A percentile compares a stretch with the other conserved stretches of the same genome.
Evolutionary conservation across 1,140 invertebrate genomes (phyloP).

Genomic region (Nephotettix cincticeps): DNA sequence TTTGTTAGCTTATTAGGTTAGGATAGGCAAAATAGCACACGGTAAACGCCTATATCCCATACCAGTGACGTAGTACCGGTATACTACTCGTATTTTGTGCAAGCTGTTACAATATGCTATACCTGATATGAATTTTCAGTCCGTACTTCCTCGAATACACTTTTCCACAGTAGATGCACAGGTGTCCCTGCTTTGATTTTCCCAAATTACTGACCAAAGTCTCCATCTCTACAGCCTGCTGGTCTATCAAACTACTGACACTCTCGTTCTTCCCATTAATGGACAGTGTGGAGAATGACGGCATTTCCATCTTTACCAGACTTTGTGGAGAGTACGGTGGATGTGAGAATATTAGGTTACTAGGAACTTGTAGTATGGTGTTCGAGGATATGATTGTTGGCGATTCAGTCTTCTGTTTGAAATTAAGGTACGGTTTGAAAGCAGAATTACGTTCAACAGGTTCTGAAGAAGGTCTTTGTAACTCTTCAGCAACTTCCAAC

Average conservation of each 20-base stretch:
- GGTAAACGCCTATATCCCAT: no score
- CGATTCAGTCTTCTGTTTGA: constrained; percentile 22
- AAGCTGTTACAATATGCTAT: no score
- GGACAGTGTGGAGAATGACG: not conserved
- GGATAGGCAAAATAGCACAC: no score
- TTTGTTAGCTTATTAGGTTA: no score
- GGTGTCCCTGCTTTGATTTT: constrained; percentile 71
- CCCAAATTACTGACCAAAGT: constrained; percentile 78
- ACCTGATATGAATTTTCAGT: constrained; percentile 86
- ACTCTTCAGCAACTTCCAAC: constrained; percentile 2
- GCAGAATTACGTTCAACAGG: constrained; percentile 44
- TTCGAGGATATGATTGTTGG: constrained; percentile 22
- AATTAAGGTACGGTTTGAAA: constrained; percentile 48
- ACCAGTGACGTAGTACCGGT: no score
- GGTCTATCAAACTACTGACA: not conserved
- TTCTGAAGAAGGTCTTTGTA: constrained; percentile 29
- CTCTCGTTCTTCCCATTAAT: not conserved
- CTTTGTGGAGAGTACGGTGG: not conserved
- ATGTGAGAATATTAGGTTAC: constrained; percentile 13
- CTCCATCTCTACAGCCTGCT: constrained; percentile 62
- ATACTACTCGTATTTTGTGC: no score
- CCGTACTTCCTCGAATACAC: constrained; percentile 90
- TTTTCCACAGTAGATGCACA: constrained; percentile 86
- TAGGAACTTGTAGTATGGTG: not conserved
- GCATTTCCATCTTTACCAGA: not conserved